Evolutionary conservation across 1,140 invertebrate species (phyloP), one percentile per base, ranked within the genome.

Genomic region (Marisa cornuarietis): DNA sequence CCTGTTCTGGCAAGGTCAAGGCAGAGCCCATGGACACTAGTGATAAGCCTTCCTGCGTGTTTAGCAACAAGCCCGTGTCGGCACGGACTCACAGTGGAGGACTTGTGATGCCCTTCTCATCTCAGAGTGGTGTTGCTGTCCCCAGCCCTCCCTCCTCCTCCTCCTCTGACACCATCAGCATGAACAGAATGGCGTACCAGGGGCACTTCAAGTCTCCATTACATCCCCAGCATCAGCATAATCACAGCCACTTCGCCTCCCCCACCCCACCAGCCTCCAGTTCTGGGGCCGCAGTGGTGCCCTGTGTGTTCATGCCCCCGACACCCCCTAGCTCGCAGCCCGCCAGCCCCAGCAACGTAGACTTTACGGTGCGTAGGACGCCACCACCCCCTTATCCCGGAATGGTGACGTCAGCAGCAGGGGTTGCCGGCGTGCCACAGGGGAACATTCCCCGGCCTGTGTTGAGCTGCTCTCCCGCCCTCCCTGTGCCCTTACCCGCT

Each of bases 331-430:
- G 85, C 76, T 90, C 89, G 5, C 87, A 89, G 76, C 89, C 89
- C 14, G 86, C 81, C 75, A 89, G 87, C 79, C 89, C 89, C 26
- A 86, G 82, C 82, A 86, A 84, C 71, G 85, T 85, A 22, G 72
- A 68, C 49, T 73, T 86, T 22, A 52, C 74, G 22, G 69, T 87
- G n/a, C 75, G 88, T 51, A 81, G 85, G 22, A 88, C 87, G 2
- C 89, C 89, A 58, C 89, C 89, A 22, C 89, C 89, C 6, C 89
- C 89, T 14, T 90, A 90, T 75, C 89, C 89, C 11, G 88, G 88
- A 18, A 77, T 84, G 42, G 52, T 73, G 2, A 72, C 78, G 52
- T 68, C 75, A 11, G 78, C 76, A 20, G 66, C 77, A 51, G 69
- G 69, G 31, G 13, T 84, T 63, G 31, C 82, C n/a, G 22, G 83